phyloP scores from a whole-genome alignment of 2,888 invertebrate genomes.

The Ophion slaviceki region DNA sequence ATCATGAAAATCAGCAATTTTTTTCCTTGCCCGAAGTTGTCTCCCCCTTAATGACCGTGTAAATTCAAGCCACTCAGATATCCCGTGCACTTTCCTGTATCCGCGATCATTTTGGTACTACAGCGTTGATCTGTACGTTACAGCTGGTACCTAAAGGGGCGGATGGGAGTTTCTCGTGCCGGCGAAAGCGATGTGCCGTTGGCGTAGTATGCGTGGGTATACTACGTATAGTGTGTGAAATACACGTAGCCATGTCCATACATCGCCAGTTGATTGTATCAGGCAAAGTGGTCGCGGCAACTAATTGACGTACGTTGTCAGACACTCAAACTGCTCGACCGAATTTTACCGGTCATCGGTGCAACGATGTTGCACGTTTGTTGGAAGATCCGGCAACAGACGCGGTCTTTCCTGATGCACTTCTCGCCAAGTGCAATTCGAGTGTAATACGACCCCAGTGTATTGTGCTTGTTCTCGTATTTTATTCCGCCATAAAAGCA shows the following conservation, averaged over 20 bases:
- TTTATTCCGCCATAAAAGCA: background rate
- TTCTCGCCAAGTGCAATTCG: conserved; percentile 49
- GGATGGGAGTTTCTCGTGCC: conserved; percentile 13
- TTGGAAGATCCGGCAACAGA: conserved; percentile 39
- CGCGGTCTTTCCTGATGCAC: conserved; percentile 60
- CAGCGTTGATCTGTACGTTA: too few species aligned
- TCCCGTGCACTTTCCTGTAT: too few species aligned
- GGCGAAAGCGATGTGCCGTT: conserved; percentile 66
- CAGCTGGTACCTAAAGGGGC: background rate
- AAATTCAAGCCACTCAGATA: too few species aligned
- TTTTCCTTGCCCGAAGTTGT: too few species aligned
- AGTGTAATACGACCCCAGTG: background rate
- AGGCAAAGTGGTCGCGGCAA: conserved; percentile 43
- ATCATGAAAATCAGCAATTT: too few species aligned
- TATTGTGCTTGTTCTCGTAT: conserved; percentile 32
- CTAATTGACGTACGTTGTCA: conserved; percentile 54
- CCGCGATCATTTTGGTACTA: too few species aligned
- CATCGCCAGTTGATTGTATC: background rate
- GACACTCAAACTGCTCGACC: conserved; percentile 68
- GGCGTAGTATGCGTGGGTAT: conserved; percentile 5
- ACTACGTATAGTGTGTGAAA: background rate
- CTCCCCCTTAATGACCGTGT: too few species aligned
- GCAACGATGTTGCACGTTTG: conserved; percentile 4
- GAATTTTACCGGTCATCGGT: conserved; percentile 61
- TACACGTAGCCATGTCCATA: background rate